Evolutionary conservation across 2,797 vertebrate species (phyloP), one percentile per base, ranked within the genome.

Genomic region (Myiotriccus ornatus): DNA sequence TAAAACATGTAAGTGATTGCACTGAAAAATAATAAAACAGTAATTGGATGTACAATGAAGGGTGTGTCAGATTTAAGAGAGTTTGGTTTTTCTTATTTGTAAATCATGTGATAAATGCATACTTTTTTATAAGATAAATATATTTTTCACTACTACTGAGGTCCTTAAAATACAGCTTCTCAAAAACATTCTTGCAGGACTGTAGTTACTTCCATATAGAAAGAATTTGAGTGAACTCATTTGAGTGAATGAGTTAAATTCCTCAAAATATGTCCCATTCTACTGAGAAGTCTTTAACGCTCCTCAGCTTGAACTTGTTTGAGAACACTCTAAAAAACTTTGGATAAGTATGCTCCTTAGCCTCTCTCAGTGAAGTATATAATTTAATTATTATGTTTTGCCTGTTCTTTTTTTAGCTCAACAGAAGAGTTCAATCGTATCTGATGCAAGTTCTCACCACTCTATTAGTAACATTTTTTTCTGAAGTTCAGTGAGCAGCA

Each of bases 1-100:
- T 94, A 96, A 94, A 95, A 90, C 73, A 92, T 70, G 75, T 68
- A 57, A 87, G 30, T 84, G 79, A 93, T 93, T 88, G 87, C 70
- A 91, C 0, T 83, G n/a, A 93, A 76, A 62, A 65, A 95, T 89
- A 92, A 77, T 64, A 95, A 94, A 93, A 77, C 13, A 84, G 18
- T 88, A 94, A 80, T n/a, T 96, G 52, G 37, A 30, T 74, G 64
- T 80, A 96, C 78, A 95, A 89, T 64, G n/a, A 15, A 84, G 75
- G 60, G 11, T 55, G 23, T 62, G 88, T 30, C 37, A 92, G 24
- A 87, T 73, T 84, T 73, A 70, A 89, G 73, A 81, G 85, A 94
- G 55, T 57, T 82, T 81, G 47, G 20, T 63, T 96, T 94, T 96
- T 63, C 68, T 88, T 87, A 85, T 94, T 94, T 79, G 49, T 84